A percentile compares a stretch with the other conserved stretches of the same genome.
Evolutionary conservation across 2,113 vertebrate genomes (phyloP).

Genomic region (Paraplagusia blochii): DNA sequence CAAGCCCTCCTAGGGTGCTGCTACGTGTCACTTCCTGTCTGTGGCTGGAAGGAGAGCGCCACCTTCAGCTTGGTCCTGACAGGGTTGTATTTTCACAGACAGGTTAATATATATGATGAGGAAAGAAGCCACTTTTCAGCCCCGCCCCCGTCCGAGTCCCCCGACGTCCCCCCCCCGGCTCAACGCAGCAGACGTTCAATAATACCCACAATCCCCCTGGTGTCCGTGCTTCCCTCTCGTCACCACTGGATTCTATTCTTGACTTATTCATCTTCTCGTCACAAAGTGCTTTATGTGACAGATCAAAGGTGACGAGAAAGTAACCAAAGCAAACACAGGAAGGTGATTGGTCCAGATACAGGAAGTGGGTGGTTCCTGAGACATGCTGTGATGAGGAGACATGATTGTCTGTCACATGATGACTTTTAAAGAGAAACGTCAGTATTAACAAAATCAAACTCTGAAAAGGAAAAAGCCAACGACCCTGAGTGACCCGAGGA

Average conservation of each 20-base stretch:
- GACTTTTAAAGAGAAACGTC: conserved; percentile 3
- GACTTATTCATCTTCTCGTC: conserved; percentile 53
- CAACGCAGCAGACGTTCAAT: neutral
- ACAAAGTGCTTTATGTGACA: conserved; percentile 68
- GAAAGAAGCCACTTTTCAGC: conserved; percentile 21
- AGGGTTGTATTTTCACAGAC: conserved; percentile 41
- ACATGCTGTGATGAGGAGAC: neutral
- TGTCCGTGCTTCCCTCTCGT: conserved; percentile 20
- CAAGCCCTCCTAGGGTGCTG: conserved; percentile 79
- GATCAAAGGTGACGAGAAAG: conserved; percentile 6
- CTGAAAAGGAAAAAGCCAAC: conserved; percentile 28
- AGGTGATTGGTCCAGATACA: too few species aligned
- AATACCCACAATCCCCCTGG: conserved; percentile 37
- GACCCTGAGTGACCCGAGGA: neutral
- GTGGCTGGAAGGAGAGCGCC: conserved; percentile 47
- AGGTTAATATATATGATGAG: neutral
- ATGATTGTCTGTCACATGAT: neutral
- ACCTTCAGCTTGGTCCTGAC: conserved; percentile 46
- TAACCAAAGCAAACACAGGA: neutral
- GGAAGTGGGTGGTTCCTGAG: neutral
- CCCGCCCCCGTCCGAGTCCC: too few species aligned
- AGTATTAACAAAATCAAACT: neutral
- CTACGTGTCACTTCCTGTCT: conserved; percentile 42
- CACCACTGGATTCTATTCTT: conserved; percentile 19
- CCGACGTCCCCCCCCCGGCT: too few species aligned